Evolutionary conservation across 2,888 invertebrate genomes (phyloP), one percentile per base, ranked within the genome.

Genomic region (Temnothorax ravouxi): DNA sequence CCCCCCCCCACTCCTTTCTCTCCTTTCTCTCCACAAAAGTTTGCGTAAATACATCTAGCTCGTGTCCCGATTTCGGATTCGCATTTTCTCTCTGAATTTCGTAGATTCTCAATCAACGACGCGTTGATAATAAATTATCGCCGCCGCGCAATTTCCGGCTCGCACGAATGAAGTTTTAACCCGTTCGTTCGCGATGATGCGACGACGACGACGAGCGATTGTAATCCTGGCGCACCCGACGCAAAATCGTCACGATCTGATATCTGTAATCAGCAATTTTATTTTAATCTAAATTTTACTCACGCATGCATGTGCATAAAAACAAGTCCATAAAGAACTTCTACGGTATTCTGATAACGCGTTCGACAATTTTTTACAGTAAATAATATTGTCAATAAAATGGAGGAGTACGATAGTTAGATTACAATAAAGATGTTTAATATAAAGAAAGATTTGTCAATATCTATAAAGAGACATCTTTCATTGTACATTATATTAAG

Each of bases 41-140:
- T 34, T n/a, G 9, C 3, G 15, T 15, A 15, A n/a, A 25, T 18
- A 8, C 8, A 5, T 8, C 21, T 21, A 13, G 34, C 21, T 71
- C 11, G 74, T n/a, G 15, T 21, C 9, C 21, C 15, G n/a, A 25
- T 64, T 15, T 25, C 38, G 25, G 29, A n/a, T 3, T 18, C 25
- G 25, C 41, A 15, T 61, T 71, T 38, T 34, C 34, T 18, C 11
- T 54, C 44, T 34, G 13, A 50, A 61, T 21, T 62, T 64, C 34
- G 8, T 50, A 72, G 34, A 5, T 54, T 47, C 66, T 79, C 50
- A 69, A 80, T 71, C 44, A 61, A 38, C 67, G 34, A 66, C 25
- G 54, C 61, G 64, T 25, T 64, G 29, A 29, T 75, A 74, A 84
- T 80, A 80, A 84, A 84, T 84, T 59, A 79, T 52, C 62, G 29